Conservation (phyloP, 2,113 vertebrate genomes). For the Promerops cafer region DNA sequence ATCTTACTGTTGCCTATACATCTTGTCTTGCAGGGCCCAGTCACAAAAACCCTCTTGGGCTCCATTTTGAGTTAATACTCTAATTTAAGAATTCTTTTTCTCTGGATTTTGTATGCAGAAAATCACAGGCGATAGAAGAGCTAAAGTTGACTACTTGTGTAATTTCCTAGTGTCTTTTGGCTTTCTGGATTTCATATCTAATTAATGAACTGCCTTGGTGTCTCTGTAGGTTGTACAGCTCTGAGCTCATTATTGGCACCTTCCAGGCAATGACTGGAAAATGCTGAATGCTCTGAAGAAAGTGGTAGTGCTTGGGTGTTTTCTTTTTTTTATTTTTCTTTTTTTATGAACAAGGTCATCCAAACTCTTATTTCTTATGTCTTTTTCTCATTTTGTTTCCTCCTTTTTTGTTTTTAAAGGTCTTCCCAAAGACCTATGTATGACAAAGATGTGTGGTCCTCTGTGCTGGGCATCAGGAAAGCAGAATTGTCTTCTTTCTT, state of each 20-base stretch:
- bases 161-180: not conserved
- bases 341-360: not conserved
- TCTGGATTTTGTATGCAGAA: not conserved
- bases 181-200: not conserved
- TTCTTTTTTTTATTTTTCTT: accelerated
- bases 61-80: not conserved
- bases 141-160: not conserved
- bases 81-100: not conserved
- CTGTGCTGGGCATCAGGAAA: not conserved
- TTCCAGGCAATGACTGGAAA: not conserved
- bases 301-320: not conserved
- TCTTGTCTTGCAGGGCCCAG: not conserved
- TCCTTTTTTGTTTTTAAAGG: not conserved
- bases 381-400: not conserved
- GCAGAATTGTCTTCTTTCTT: not conserved
- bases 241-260: conserved; percentile 21
- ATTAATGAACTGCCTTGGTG: not conserved
- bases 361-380: not conserved
- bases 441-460: not conserved
- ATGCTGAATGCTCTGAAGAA: not conserved
- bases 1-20: not conserved
- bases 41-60: not conserved
- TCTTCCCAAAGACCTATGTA: not conserved
- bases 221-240: not conserved
- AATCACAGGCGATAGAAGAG: not conserved